Percentiles rank a stretch among this genome's conserved stretches.
Conservation (phyloP, 2,888 invertebrate genomes). For the Trichogramma evanescens region DNA sequence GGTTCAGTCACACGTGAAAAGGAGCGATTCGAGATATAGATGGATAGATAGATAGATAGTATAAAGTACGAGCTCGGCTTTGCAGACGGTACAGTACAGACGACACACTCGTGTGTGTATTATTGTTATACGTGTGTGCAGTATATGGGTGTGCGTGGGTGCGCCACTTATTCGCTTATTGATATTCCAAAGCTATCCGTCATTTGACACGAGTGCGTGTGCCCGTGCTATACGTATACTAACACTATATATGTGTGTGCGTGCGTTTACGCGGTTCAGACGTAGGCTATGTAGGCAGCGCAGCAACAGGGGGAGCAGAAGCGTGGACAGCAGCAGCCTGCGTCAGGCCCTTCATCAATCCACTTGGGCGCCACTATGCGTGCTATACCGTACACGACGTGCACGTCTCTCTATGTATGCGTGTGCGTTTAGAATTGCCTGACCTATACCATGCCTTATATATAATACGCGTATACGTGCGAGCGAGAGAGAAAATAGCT, state of each 20-base stretch:
- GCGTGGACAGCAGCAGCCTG: no score
- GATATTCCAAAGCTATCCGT: constrained; percentile 22
- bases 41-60: not conserved
- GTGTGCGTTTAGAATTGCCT: not conserved
- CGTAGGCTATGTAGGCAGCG: no score
- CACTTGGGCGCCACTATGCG: constrained; percentile 25
- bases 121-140: no score
- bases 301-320: no score
- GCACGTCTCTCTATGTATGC: not conserved
- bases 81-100: no score
- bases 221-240: not conserved
- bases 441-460: not conserved
- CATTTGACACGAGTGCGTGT: constrained; percentile 13
- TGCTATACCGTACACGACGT: not conserved
- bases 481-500: no score
- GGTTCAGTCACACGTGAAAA: not conserved
- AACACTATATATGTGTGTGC: no score
- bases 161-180: constrained; percentile 21
- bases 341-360: constrained; percentile 38
- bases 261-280: no score
- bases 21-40: not conserved
- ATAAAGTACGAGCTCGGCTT: no score
- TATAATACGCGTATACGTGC: no score
- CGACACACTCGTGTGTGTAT: no score
- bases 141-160: not conserved